phyloP scores from a whole-genome alignment of 2,888 invertebrate species.

The Ctenicera cuprea region DNA sequence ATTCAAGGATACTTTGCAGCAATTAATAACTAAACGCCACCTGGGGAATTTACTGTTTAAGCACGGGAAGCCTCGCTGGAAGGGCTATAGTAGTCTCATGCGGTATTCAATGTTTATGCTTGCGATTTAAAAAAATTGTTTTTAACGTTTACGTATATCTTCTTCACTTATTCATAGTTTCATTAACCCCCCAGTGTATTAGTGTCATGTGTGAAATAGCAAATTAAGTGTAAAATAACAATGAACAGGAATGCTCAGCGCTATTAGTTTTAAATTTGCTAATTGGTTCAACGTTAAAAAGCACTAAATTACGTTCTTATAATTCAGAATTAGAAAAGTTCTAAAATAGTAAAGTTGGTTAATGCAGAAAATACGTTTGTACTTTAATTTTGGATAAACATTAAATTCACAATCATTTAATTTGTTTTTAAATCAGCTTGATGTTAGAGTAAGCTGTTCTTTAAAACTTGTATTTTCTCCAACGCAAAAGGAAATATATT shows the following conservation, averaged over 20 bases:
- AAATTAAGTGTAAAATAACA: neutral
- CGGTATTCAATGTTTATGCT: neutral
- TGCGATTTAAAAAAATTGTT: neutral
- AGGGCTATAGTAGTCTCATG: conserved; percentile 5
- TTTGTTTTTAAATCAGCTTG: too few species aligned
- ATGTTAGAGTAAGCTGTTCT: too few species aligned
- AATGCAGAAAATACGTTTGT: too few species aligned
- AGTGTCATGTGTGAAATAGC: neutral
- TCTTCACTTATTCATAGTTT: neutral
- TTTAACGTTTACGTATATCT: neutral
- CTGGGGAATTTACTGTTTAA: conserved; percentile 43
- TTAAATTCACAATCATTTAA: too few species aligned
- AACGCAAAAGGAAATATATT: too few species aligned
- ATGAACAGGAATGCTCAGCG: neutral
- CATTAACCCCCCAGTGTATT: neutral
- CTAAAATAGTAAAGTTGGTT: too few species aligned
- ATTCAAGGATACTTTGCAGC: conserved; percentile 45
- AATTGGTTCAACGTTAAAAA: neutral
- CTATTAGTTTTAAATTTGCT: neutral
- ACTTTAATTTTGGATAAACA: too few species aligned
- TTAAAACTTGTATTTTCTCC: too few species aligned
- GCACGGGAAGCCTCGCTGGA: conserved; percentile 25
- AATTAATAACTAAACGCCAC: conserved; percentile 48
- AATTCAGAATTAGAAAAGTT: too few species aligned
- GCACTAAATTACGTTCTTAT: too few species aligned